Evolutionary conservation across 2,113 vertebrate genomes (phyloP), one percentile per base, ranked within the genome.

Genomic region (Tragelaphus imberbis): DNA sequence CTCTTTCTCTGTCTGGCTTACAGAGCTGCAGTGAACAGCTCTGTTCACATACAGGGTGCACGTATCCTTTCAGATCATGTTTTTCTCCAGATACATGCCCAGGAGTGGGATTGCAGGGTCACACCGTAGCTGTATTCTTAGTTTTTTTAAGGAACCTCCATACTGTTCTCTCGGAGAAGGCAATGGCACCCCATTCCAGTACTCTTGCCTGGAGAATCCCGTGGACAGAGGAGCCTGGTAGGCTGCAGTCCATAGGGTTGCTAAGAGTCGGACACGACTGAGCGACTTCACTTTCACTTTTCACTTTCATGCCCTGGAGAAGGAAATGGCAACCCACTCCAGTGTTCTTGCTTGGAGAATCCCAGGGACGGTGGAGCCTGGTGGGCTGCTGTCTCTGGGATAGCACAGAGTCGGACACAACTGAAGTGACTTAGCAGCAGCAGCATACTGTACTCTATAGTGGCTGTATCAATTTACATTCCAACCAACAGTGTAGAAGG

Each of bases 321-420:
- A 61, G 58, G 58, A 28, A 13, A 61, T 61, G 58, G 27, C 58
- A 61, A 13, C 11, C 58, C 27, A 61, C 58, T 61, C 0, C 11
- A 28, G 58, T 28, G 27, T 28, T 61, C 12, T 61, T 61, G 27
- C 27, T 12, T 61, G 12, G 59, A 61, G 59, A 61, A 61, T 61
- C 59, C 59, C 5, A 0, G 27, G 27, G 59, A 61, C 0, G 12
- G 59, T 0, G 1, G 58, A 59, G 58, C 25, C 58, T 59, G 58
- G 58, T 28, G 58, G 11, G 58, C 63, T 61, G 59, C 59, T 12
- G 2, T 61, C 59, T 30, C 0, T 30, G 61, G 28, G 13, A 6
- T 63, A 6, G 0, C 61, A 3, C 28, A 63, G 61, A 33, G 28
- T 33, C 1, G 3, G 1, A 63, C 61, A 63, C 0, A 6, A 30